Conservation (phyloP, 2,888 invertebrate species). For the Spodoptera exigua region DNA sequence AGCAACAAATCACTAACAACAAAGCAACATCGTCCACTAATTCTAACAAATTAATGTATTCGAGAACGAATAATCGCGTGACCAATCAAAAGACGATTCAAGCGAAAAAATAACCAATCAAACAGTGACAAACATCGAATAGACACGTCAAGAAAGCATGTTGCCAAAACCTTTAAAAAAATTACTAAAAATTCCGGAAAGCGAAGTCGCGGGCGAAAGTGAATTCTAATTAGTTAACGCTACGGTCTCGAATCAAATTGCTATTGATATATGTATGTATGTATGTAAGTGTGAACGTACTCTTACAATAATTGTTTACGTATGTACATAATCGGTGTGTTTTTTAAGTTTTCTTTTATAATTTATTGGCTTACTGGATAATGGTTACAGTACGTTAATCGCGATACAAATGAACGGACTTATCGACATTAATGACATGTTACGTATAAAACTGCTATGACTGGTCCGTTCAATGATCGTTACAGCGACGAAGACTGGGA, state of each 20-base stretch:
- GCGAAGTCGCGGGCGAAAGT: slow-evolving; percentile 46
- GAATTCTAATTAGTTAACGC: slow-evolving; percentile 54
- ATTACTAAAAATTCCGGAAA: slow-evolving; percentile 57
- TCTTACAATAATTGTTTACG: slow-evolving; percentile 4
- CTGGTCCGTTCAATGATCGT: no score
- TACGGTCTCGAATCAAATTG: slow-evolving; percentile 40
- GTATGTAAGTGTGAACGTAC: slow-evolving; percentile 17
- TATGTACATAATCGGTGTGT: slow-evolving; percentile 6
- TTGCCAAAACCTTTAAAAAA: slow-evolving; percentile 55
- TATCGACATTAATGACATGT: no score
- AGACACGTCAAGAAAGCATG: slow-evolving; percentile 51
- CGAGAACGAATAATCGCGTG: slow-evolving; percentile 55
- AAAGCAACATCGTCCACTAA: slow-evolving; percentile 16
- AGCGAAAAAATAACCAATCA: slow-evolving; percentile 40
- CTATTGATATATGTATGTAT: slow-evolving; percentile 22
- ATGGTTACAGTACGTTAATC: no score
- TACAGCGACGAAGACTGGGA: no score
- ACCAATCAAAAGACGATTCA: slow-evolving; percentile 31
- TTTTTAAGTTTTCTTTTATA: background rate
- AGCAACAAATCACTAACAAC: slow-evolving; percentile 26
- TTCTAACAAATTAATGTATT: slow-evolving; percentile 39
- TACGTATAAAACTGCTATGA: no score
- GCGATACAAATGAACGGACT: no score
- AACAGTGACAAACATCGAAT: slow-evolving; percentile 41
- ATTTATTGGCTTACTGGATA: background rate